Evolutionary conservation across 1,140 invertebrate genomes (phyloP), one percentile per base, ranked within the genome.

Genomic region (Araneus ventricosus): DNA sequence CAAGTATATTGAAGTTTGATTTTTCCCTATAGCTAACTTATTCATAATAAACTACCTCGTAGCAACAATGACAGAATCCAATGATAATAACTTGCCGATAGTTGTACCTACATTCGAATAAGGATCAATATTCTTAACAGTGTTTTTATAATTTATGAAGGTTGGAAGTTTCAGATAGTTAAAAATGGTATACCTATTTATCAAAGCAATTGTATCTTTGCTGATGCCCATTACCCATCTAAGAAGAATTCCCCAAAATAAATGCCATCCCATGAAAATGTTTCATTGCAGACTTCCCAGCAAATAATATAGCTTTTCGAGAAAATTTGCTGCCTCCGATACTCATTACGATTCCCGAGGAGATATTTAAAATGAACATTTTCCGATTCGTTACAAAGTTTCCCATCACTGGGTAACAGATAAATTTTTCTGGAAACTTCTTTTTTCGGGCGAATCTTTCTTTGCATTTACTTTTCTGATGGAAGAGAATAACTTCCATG

Each of bases 361-460:
- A 37, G 34, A 75, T 75, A 75, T 75, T 75, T 75, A 75, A 75
- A 75, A 75, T 20, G 70, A 75, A 75, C 34, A 30, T 75, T 75
- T 75, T 75, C 30, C 70, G 34, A 75, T 75, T 75, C 70, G 70
- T 75, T 75, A 37, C 30, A 34, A 75, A 75, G 70, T 34, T 75
- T 37, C 30, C 70, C 70, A 75, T 75, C 70, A 34, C 30, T 27
- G 30, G 20, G 22, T 75, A 75, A 75, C 30, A 75, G 70, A 75
- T 75, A 75, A 75, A 75, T 75, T 75, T 20, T 75, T 75, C 30
- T 34, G 34, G 30, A 6, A 34, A 24, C 30, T 37, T 37, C 30
- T 34, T 75, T 75, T 63, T 37, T 2, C 14, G 14, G 17, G 34
- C 22, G 70, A 75, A 34, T 37, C 14, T 34, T 75, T 75, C 34